Evolutionary conservation across 2,888 invertebrate genomes (phyloP).

Genomic region (Meiosimyza platycephala): DNA sequence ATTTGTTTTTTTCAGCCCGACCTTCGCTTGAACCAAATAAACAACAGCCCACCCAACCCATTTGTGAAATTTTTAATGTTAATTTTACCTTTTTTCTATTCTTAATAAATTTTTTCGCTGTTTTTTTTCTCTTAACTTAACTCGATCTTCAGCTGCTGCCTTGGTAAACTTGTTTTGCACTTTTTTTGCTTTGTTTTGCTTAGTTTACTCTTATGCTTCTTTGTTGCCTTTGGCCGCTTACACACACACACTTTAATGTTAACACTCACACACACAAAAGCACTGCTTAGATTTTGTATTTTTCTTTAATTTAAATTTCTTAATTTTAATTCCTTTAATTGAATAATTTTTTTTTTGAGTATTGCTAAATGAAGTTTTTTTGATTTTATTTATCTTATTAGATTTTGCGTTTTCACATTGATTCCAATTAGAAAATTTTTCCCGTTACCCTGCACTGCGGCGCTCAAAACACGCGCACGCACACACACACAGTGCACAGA

Average conservation of each 20-base stretch:
- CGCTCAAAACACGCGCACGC: conserved; percentile 28
- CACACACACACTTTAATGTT: conserved; percentile 13
- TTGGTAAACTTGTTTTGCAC: conserved; percentile 47
- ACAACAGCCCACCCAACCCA: not conserved
- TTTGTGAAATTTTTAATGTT: not conserved
- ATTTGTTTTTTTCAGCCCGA: not conserved
- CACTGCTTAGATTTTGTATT: not conserved
- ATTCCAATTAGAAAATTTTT: not conserved
- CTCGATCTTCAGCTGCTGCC: conserved; percentile 36
- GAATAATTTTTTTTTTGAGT: not conserved
- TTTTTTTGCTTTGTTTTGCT: conserved; percentile 26
- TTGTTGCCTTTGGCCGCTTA: not conserved
- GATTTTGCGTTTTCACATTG: not conserved
- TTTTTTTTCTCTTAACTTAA: conserved; percentile 23
- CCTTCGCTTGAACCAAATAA: not conserved
- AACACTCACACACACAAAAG: conserved; percentile 28
- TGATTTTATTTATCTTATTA: conserved; percentile 16
- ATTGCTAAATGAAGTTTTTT: not conserved
- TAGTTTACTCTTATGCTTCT: conserved; percentile 8
- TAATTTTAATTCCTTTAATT: conserved; percentile 20
- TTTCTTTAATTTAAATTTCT: conserved; percentile 22
- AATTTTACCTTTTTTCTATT: conserved; percentile 8
- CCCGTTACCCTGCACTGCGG: not conserved
- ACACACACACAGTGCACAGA: conserved; percentile 37
- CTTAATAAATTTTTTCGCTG: conserved; percentile 32